A percentile compares a stretch with the other conserved stretches of the same genome.
phyloP scores from a whole-genome alignment of 2,888 invertebrate genomes.

The Diabrotica balteata region DNA sequence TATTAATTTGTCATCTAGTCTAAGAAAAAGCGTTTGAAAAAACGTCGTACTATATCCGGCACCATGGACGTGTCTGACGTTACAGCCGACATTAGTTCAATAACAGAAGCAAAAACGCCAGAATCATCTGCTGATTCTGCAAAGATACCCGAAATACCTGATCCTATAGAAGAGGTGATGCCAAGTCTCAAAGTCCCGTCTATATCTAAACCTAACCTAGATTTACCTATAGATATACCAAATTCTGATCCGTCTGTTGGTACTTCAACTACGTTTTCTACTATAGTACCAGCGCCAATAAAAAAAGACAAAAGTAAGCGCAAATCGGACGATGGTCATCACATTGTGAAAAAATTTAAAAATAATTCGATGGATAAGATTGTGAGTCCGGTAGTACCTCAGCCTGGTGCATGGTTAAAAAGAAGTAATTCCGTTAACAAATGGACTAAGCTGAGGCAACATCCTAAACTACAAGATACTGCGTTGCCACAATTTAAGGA shows the following conservation, averaged over 20 bases:
- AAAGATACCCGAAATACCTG: constrained; percentile 56
- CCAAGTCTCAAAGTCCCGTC: neutral
- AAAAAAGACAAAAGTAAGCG: constrained; percentile 59
- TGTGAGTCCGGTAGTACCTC: constrained; percentile 90
- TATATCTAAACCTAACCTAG: neutral
- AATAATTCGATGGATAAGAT: constrained; percentile 83
- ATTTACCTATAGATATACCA: neutral
- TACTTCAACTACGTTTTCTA: neutral
- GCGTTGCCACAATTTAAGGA: constrained; percentile 72
- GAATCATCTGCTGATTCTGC: constrained; percentile 57
- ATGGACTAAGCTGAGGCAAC: constrained; percentile 58
- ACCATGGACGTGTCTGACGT: constrained; percentile 40
- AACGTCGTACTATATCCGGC: constrained; percentile 65
- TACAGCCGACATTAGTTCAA: constrained; percentile 61
- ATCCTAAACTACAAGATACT: constrained; percentile 57
- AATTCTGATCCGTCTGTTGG: neutral
- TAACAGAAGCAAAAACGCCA: constrained; percentile 62
- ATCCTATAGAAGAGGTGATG: neutral
- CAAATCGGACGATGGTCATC: constrained; percentile 64
- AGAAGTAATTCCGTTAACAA: constrained; percentile 59
- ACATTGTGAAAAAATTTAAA: constrained; percentile 67
- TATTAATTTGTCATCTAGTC: constrained; percentile 43
- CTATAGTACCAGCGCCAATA: neutral
- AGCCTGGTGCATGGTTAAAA: constrained; percentile 83
- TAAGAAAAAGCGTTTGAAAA: constrained; percentile 70